Percentiles rank a stretch among this genome's conserved stretches.
phyloP scores from a whole-genome alignment of 2,113 vertebrate genomes.

The Pipa parva region DNA sequence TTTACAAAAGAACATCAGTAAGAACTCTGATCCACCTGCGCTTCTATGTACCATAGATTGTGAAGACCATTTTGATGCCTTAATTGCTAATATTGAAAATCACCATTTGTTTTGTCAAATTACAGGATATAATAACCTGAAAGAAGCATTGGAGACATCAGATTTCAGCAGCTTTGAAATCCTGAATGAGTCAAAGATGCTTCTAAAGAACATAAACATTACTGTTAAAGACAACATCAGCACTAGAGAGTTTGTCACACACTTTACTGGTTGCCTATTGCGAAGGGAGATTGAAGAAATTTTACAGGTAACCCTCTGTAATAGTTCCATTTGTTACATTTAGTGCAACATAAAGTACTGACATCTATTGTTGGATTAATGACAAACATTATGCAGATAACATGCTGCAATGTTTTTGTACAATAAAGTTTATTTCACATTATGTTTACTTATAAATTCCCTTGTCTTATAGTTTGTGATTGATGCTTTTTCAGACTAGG shows the following conservation, averaged over 20 bases:
- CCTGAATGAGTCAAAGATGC: constrained; percentile 44
- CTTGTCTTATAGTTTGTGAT: too few relatives aligned
- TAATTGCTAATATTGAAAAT: background rate
- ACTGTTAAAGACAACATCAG: constrained; percentile 44
- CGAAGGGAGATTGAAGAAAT: constrained; percentile 52
- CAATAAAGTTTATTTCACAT: too few relatives aligned
- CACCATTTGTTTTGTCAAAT: background rate
- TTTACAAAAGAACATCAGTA: too few relatives aligned
- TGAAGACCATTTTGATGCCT: too few relatives aligned
- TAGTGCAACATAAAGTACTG: too few relatives aligned
- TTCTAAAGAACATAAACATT: constrained; percentile 49
- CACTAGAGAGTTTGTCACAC: constrained; percentile 29
- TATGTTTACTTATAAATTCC: too few relatives aligned
- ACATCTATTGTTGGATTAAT: too few relatives aligned
- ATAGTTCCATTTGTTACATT: too few relatives aligned
- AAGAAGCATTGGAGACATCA: constrained; percentile 52
- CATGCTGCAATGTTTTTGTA: too few relatives aligned
- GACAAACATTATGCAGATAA: too few relatives aligned
- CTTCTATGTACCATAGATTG: background rate
- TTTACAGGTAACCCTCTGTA: constrained; percentile 45
- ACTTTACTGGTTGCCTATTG: constrained; percentile 45
- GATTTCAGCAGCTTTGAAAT: constrained; percentile 51
- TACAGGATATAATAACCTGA: constrained; percentile 54
- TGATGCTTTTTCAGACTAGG: too few relatives aligned
- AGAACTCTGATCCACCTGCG: too few relatives aligned